Evolutionary conservation across 2,888 invertebrate genomes (phyloP).

Genomic region (Mongoloraphidia duomilia): DNA sequence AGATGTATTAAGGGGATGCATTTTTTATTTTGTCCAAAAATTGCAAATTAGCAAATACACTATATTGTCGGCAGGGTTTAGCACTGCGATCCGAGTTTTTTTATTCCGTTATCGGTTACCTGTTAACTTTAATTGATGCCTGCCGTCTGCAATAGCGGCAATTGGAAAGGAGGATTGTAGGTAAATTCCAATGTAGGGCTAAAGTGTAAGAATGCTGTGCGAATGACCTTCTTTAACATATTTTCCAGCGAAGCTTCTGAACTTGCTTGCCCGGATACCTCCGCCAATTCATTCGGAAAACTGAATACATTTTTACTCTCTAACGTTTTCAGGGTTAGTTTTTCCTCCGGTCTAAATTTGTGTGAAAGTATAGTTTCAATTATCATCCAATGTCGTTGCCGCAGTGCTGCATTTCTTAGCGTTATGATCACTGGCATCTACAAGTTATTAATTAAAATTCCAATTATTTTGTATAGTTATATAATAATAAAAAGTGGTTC

Average conservation of each 20-base stretch:
- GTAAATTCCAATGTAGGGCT: no score
- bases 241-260: conserved; percentile 73
- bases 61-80: no score
- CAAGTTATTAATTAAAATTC: conserved; percentile 14
- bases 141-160: no score
- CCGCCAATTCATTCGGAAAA: conserved; percentile 59
- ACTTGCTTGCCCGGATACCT: conserved; percentile 76
- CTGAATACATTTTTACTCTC: conserved; percentile 62
- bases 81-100: no score
- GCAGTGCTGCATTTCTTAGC: conserved; percentile 64
- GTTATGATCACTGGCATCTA: conserved; percentile 64
- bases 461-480: background rate
- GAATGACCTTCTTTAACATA: conserved; percentile 54
- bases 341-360: conserved; percentile 56
- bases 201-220: background rate
- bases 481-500: background rate
- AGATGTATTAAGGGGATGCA: background rate
- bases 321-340: conserved; percentile 49
- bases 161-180: no score
- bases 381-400: conserved; percentile 68
- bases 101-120: no score
- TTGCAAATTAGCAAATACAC: no score
- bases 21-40: background rate
- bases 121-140: no score
- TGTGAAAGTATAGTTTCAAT: conserved; percentile 59